Percentiles rank a stretch among this genome's conserved stretches.
Evolutionary conservation across 2,888 invertebrate genomes (phyloP).

Genomic region (Temnothorax unifasciatus): DNA sequence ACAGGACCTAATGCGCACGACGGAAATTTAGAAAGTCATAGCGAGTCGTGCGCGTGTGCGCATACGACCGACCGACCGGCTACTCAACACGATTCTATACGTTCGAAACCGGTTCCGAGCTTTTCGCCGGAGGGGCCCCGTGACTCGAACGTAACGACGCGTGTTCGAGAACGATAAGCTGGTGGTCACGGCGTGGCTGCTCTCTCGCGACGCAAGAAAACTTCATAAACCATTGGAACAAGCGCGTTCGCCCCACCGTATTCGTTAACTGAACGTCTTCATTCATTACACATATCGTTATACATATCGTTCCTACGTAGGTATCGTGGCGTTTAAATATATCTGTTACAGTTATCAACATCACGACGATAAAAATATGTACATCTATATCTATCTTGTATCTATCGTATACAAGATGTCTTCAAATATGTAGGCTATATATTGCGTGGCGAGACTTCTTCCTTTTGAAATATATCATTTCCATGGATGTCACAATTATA

Average conservation of each 20-base stretch:
- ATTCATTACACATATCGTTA: slow-evolving; percentile 26
- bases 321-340: background rate
- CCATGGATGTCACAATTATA: background rate
- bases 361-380: background rate
- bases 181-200: slow-evolving; percentile 63
- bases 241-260: slow-evolving; percentile 21
- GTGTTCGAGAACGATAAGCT: slow-evolving; percentile 72
- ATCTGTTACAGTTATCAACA: background rate
- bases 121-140: slow-evolving; percentile 73
- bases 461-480: background rate
- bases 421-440: background rate
- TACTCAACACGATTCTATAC: slow-evolving; percentile 67
- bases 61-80: slow-evolving; percentile 64
- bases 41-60: slow-evolving; percentile 61
- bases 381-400: background rate
- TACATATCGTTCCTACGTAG: background rate
- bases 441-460: background rate
- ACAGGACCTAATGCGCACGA: slow-evolving; percentile 50
- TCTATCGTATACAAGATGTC: background rate
- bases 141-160: slow-evolving; percentile 77
- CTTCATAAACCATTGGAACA: slow-evolving; percentile 54
- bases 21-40: slow-evolving; percentile 76
- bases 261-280: slow-evolving; percentile 42
- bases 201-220: slow-evolving; percentile 59
- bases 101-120: slow-evolving; percentile 71